Base-by-base conservation (phyloP, 2,113 vertebrate species). In the Myodes glareolus region DNA sequence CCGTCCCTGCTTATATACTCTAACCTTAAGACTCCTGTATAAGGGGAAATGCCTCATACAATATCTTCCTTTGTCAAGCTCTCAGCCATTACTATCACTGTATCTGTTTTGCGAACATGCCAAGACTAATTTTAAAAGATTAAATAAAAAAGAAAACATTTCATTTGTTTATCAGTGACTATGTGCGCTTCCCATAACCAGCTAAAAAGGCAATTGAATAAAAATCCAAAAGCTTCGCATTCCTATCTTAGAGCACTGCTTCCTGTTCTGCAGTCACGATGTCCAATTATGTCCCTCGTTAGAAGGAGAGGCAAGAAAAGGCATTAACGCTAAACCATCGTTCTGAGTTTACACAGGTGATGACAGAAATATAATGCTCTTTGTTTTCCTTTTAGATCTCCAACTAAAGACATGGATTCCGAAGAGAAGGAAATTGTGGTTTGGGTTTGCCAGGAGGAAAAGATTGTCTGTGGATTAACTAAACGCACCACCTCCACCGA, bases 401-500 rank as follows among this genome's bases (percentile, higher is more conserved):
- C 99, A 92, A 98, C 96, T 92, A 98, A 98, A 82, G 99, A 99
- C 75, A 98, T 99, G 96, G 98, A 98, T 88, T 98, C 98, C 27
- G 99, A 99, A 96, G 98, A 98, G 68, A 99, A 99, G 92, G 99
- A 99, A 98, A 99, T 99, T 90, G 99, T 99, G 75, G 99, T 99
- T 61, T 99, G 99, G 96, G 99, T 99, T 95, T 99, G 99, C 98
- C 99, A 99, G 63, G 99, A 99, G 96, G 99, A 99, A 95, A 99
- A 99, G 97, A 99, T 99, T 63, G 99, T 99, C 39, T 99, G 99
- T 88, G 99, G 99, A 27, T 98, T 99, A 50, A 99, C 99, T 19
- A 99, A 99, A 96, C 99, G 99, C 94, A 99, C 99, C 7, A 99
- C 99, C 12, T 99, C 99, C 19, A 96, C 98, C 6, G 99, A 99